Evolutionary conservation across 2,113 vertebrate species (phyloP).

Genomic region (Rhabdornis inornatus): DNA sequence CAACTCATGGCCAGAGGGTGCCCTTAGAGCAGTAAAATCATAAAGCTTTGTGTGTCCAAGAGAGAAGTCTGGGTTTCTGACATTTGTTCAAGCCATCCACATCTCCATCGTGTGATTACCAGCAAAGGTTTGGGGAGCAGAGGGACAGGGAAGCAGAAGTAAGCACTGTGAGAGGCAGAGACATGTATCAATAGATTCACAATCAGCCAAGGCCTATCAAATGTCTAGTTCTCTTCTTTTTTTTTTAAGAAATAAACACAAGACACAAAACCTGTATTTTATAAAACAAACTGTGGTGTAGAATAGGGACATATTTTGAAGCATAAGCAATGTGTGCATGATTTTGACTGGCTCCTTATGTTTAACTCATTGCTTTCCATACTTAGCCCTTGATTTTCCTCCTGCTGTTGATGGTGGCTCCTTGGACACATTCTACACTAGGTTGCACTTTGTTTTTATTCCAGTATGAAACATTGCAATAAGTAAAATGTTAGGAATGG

Average conservation of each 20-base stretch:
- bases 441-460: neutral
- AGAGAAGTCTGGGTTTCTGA: neutral
- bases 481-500: neutral
- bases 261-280: neutral
- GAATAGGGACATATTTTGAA: neutral
- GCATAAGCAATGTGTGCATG: neutral
- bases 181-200: neutral
- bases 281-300: neutral
- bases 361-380: neutral
- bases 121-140: neutral
- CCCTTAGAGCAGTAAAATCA: neutral
- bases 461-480: neutral
- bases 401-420: neutral
- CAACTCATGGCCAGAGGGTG: neutral
- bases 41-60: neutral
- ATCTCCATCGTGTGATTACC: neutral
- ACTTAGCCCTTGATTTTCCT: neutral
- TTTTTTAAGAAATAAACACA: neutral
- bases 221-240: neutral
- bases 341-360: neutral
- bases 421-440: neutral
- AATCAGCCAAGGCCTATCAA: neutral
- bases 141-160: neutral
- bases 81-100: neutral
- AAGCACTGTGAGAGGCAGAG: neutral